Evolutionary conservation across 1,140 invertebrate genomes (phyloP).

Genomic region (Diorhabda carinulata): DNA sequence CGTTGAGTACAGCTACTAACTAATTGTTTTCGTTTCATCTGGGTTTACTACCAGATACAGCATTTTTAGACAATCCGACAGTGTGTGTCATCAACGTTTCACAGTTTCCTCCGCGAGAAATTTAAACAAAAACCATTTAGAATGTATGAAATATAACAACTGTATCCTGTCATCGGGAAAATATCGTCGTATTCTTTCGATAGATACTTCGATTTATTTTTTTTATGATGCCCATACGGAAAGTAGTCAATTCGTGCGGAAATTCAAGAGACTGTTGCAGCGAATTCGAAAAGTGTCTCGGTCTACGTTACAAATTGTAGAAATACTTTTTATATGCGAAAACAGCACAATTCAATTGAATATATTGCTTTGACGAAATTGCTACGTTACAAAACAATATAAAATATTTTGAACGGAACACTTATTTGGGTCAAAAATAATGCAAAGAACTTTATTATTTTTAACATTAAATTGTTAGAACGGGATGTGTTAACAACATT

Average conservation of each 20-base stretch:
- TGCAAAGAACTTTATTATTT: too few species aligned
- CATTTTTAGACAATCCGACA: too few species aligned
- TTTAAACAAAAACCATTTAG: neutral
- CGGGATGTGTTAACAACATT: too few species aligned
- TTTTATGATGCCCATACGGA: neutral
- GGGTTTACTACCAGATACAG: too few species aligned
- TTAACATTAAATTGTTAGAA: too few species aligned
- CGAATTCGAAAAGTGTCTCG: neutral
- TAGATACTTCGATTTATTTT: slow-evolving; percentile 1
- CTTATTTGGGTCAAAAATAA: too few species aligned
- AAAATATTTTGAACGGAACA: too few species aligned
- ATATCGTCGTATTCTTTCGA: neutral
- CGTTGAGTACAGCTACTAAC: too few species aligned
- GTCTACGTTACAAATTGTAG: neutral
- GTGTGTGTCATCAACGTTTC: too few species aligned
- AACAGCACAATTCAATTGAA: neutral
- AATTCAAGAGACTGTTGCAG: neutral
- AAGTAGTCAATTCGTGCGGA: neutral
- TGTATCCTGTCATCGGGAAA: neutral
- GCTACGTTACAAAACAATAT: too few species aligned
- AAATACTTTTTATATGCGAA: neutral
- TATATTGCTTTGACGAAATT: neutral
- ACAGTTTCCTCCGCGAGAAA: too few species aligned
- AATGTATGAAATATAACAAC: neutral
- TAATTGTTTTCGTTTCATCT: too few species aligned